Percentiles rank a stretch among this genome's conserved stretches.
These are phyloP conservation scores for Zingel zingel DNA, from an alignment of 2,113 vertebrate genomes.

Conservation along the genomic window DNA sequence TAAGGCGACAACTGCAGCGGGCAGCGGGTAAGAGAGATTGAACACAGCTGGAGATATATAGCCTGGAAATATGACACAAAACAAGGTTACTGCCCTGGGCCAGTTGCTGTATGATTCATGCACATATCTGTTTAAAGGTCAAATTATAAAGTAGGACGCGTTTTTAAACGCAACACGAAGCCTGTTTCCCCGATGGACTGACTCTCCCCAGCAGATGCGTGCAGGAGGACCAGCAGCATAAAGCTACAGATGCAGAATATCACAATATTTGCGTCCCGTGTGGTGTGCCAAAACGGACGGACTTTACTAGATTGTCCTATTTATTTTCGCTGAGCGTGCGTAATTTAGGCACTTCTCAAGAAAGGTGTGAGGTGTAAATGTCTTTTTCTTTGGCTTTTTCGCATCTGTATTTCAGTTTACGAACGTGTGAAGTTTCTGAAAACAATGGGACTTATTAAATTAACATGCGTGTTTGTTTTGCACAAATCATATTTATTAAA, in stretches of 20 bases:
- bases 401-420: not conserved
- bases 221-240: not conserved
- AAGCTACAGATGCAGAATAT: not conserved
- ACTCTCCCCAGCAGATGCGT: not conserved
- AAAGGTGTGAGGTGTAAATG: not conserved
- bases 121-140: not conserved
- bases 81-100: not conserved
- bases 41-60: not conserved
- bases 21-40: slow-evolving; percentile 88
- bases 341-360: slow-evolving; percentile 28
- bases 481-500: not conserved
- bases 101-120: too few relatives aligned
- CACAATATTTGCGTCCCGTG: not conserved
- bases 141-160: not conserved
- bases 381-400: not conserved
- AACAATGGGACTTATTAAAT: not conserved
- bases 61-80: not conserved
- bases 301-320: not conserved
- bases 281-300: not conserved
- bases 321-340: slow-evolving; percentile 1
- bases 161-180: not conserved
- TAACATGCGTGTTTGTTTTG: not conserved
- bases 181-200: not conserved
- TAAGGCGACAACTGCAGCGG: slow-evolving; percentile 92
- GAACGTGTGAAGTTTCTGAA: not conserved